These are phyloP conservation scores for Strongylocentrotus purpuratus DNA, from an alignment of 35 echinoderm and acorn worm species.

Conservation along the genomic window DNA sequence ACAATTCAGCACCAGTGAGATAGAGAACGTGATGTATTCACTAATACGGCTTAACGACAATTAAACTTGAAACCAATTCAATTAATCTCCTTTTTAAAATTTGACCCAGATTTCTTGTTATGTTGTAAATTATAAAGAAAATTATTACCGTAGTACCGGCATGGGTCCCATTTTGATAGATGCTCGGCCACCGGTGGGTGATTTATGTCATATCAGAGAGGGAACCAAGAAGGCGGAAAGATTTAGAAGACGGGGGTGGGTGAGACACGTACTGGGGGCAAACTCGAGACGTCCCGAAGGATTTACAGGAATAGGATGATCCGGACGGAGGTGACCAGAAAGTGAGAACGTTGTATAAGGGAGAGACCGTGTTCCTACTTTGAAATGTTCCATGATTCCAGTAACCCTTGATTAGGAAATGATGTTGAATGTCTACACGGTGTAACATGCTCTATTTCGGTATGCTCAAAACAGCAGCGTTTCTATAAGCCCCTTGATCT, in stretches of 20 bases:
- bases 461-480: no score
- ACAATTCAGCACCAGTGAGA: no score
- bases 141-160: not conserved
- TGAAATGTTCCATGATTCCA: no score
- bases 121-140: not conserved
- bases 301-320: not conserved
- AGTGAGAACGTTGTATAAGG: no score
- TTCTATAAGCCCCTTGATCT: no score
- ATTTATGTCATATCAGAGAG: not conserved
- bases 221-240: not conserved
- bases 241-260: not conserved
- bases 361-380: no score
- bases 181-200: not conserved
- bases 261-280: not conserved
- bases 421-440: no score
- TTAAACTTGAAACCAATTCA: not conserved
- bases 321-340: not conserved
- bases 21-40: no score
- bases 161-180: not conserved
- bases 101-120: not conserved
- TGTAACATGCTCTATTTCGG: no score
- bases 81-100: not conserved
- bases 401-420: no score
- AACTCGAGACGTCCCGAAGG: not conserved
- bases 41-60: not conserved